Conservation (phyloP, 2,113 vertebrate genomes). For the Oxyura jamaicensis region DNA sequence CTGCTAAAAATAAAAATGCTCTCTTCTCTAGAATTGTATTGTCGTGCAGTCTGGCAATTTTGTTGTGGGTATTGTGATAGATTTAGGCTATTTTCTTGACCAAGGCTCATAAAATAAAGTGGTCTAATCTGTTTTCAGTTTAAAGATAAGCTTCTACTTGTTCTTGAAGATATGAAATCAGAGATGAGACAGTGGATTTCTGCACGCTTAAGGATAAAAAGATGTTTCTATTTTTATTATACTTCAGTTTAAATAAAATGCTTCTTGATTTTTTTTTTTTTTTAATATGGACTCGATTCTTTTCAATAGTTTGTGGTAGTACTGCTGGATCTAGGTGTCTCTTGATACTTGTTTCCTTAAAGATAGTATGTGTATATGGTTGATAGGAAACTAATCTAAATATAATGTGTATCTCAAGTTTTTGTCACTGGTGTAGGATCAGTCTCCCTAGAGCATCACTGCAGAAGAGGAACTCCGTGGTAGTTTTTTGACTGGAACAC, state of each 20-base stretch:
- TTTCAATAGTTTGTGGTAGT: background rate
- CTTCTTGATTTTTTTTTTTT: background rate
- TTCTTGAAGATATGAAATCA: background rate
- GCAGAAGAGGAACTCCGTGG: background rate
- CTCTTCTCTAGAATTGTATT: background rate
- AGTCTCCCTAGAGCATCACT: background rate
- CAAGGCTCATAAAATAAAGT: background rate
- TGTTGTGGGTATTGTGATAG: background rate
- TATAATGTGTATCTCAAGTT: background rate
- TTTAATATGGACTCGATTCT: background rate
- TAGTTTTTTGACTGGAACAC: background rate
- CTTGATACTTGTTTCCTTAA: background rate
- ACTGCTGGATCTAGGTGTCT: background rate
- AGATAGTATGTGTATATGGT: background rate
- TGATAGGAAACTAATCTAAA: background rate
- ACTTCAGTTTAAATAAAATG: background rate
- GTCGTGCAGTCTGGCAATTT: background rate
- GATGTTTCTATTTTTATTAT: background rate
- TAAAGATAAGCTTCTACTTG: background rate
- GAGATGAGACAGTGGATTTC: background rate
- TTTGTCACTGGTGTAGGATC: background rate
- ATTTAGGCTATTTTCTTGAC: background rate
- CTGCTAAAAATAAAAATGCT: background rate
- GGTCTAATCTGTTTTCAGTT: background rate
- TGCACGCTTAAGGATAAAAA: background rate